phyloP scores from a whole-genome alignment of 2,113 vertebrate genomes.

The Porphyrio hochstetteri region DNA sequence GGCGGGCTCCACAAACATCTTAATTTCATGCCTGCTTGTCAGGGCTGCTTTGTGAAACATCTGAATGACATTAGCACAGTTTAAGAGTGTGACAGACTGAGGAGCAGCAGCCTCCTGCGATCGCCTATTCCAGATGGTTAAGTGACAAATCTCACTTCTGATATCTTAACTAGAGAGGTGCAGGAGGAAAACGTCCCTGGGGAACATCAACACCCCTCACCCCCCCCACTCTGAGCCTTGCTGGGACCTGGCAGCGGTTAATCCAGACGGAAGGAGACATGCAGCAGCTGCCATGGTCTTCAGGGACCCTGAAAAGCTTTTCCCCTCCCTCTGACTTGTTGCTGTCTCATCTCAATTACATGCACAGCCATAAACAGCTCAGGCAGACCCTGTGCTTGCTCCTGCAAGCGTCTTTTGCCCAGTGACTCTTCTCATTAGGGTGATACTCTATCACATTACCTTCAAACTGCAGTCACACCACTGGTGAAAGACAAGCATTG shows the following conservation, averaged over 20 bases:
- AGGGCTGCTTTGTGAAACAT: slow-evolving; percentile 65
- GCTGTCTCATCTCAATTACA: neutral
- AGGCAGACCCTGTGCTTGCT: neutral
- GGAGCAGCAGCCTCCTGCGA: slow-evolving; percentile 59
- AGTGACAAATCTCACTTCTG: slow-evolving; percentile 67
- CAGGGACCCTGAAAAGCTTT: neutral
- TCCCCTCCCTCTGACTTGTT: neutral
- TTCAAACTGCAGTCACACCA: neutral
- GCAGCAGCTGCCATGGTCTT: neutral
- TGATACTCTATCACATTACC: neutral
- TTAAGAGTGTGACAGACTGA: slow-evolving; percentile 66
- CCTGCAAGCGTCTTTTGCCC: neutral
- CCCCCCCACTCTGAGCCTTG: neutral
- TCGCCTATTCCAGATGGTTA: slow-evolving; percentile 67
- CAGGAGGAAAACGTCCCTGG: neutral
- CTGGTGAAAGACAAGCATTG: neutral
- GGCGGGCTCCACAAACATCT: slow-evolving; percentile 55
- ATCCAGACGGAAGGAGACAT: neutral
- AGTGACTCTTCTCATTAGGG: neutral
- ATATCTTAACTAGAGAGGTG: slow-evolving; percentile 62
- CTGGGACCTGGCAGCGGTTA: neutral
- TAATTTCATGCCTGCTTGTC: slow-evolving; percentile 70
- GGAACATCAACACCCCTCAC: neutral
- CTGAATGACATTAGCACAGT: slow-evolving; percentile 69
- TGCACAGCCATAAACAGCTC: neutral